Base-by-base conservation (phyloP, 2,888 invertebrate species). In the Orchesella flavescens region DNA sequence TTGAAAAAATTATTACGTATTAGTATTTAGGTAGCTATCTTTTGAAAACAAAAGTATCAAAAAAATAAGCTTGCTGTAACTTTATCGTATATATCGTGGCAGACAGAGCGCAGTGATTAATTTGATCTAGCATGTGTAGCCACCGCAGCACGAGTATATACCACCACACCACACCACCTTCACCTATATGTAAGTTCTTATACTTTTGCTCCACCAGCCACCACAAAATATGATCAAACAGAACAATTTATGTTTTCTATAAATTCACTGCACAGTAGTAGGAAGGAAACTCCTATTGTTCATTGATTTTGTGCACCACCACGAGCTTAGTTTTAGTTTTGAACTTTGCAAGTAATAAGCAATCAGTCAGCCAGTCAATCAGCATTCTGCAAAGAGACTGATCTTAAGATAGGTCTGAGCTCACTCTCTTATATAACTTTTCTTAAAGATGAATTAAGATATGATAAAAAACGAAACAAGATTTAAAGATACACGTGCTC, bases 121-220 rank as follows among this genome's bases (percentile, higher is more conserved):
- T 77, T 69, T 61, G 59, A 15, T 43, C 68, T 61, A 44, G 43
- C 69, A 77, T 17, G 69, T 69, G 77, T 69, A 43, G 49, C 53
- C 53, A 66, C 44, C 66, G 43, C 71, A 53, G n/a, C 21, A 59
- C 59, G 10, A 17, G 34, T 23, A 71, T 13, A 34, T n/a, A n/a
- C n/a, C n/a, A 19, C 15, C 15, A 19, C 49, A 49, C 49, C 3
- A 49, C 49, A 23, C 19, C 49, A 76, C 76, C 76, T 76, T 76
- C 55, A 76, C 76, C 76, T 76, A 66, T 44, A 44, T n/a, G n/a
- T 12, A 59, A 59, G 21, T 59, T 53, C 17, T 53, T 53, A 59
- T 19, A 19, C n/a, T n/a, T n/a, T n/a, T n/a, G n/a, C n/a, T n/a
- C n/a, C n/a, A n/a, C n/a, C n/a, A n/a, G n/a, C n/a, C n/a, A 59